Evolutionary conservation across 1,140 invertebrate species (phyloP), one percentile per base, ranked within the genome.

Genomic region (Tetramorium alpestre): DNA sequence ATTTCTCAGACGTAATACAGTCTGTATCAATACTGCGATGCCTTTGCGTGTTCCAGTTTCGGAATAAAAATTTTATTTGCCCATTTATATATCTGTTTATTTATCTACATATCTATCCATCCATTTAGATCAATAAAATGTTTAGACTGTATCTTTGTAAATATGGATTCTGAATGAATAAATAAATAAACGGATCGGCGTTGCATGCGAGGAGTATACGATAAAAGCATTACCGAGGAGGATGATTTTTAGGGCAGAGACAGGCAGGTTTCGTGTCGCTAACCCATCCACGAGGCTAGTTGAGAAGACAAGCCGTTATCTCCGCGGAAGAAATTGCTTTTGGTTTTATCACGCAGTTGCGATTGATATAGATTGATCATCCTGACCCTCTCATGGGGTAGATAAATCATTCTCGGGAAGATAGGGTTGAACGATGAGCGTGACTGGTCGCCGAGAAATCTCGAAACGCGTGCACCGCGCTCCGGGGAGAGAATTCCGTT

Each of bases 341-440:
- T 49, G 75, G 86, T 81, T 87, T 90, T 90, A 88, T 82, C 80
- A 38, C 54, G 81, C 51, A 80, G 62, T 80, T 64, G 41, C 82
- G 84, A 91, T 88, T 90, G 90, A 87, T 91, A 91, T 86, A 91
- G 87, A 91, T 91, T 86, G 89, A 90, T 91, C 87, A 85, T 78
- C 64, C 41, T 41, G 56, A 78, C 67, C 51, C 84, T 84, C 76
- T 78, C 69, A 16, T 28, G 13, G 4, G 16, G 6, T 22, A 60
- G 60, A 87, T 85, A 86, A 88, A 91, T 90, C 86, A 87, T 91
- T 91, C 73, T 84, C 38, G 8, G 10, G 6, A 28, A 54, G 51
- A 49, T 56, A 72, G 49, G 8, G 51, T 13, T 54, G 70, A 62
- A 49, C 56, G 38, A 73, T 62, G 72, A 41, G 75, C 56, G 47